phyloP scores from a whole-genome alignment of 2,888 invertebrate genomes.

The Drosophila paracracens region DNA sequence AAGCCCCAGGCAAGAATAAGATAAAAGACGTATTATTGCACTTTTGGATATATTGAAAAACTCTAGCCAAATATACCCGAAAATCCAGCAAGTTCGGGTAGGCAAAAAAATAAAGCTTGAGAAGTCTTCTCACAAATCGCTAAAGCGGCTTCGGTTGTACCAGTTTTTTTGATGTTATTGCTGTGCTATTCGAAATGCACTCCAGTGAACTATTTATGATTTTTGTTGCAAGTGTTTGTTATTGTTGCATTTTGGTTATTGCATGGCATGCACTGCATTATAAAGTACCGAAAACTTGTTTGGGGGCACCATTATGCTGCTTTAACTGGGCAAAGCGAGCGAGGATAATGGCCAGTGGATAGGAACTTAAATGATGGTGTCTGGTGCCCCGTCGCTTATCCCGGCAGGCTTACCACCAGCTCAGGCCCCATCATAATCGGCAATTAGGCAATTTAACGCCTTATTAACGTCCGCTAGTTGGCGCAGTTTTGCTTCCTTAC shows the following conservation, averaged over 20 bases:
- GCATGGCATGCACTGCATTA: constrained; percentile 51
- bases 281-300: constrained; percentile 42
- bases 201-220: constrained; percentile 48
- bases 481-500: constrained; percentile 5
- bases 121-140: constrained; percentile 51
- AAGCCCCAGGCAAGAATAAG: not conserved
- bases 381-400: constrained; percentile 1
- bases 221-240: constrained; percentile 11
- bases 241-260: constrained; percentile 41
- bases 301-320: constrained; percentile 19
- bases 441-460: constrained; percentile 75
- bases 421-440: constrained; percentile 54
- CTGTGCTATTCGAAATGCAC: constrained; percentile 56
- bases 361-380: constrained; percentile 34
- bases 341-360: constrained; percentile 6
- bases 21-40: not conserved
- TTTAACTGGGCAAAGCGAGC: constrained; percentile 11
- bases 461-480: constrained; percentile 65
- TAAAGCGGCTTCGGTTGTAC: constrained; percentile 45
- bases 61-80: constrained; percentile 4
- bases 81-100: not conserved
- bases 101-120: constrained; percentile 15
- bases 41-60: not conserved
- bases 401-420: constrained; percentile 12
- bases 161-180: constrained; percentile 26